A percentile compares a stretch with the other conserved stretches of the same genome.
phyloP scores from a whole-genome alignment of 2,888 invertebrate species.

The Agrotis segetum region DNA sequence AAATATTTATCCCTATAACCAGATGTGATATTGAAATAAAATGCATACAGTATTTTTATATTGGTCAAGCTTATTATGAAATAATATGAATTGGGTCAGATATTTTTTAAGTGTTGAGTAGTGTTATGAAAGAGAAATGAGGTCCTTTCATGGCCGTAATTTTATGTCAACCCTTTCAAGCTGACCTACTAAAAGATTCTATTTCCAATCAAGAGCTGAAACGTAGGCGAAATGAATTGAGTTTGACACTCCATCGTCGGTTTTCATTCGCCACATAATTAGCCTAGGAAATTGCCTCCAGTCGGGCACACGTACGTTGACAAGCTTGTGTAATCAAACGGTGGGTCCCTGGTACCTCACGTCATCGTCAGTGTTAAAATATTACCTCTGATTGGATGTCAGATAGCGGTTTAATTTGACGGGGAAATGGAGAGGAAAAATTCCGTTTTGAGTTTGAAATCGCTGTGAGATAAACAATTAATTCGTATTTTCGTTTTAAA shows the following conservation, averaged over 20 bases:
- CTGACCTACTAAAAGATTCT: conserved; percentile 51
- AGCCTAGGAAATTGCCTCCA: conserved; percentile 84
- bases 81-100: too few relatives aligned
- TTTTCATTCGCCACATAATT: conserved; percentile 86
- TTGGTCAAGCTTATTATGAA: too few relatives aligned
- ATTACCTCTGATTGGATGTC: conserved; percentile 50
- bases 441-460: neutral
- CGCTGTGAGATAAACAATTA: neutral
- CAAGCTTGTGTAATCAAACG: conserved; percentile 61
- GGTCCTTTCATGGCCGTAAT: conserved; percentile 28
- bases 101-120: too few relatives aligned
- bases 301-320: conserved; percentile 69
- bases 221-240: conserved; percentile 73
- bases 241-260: conserved; percentile 77
- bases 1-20: too few relatives aligned
- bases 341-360: conserved; percentile 23
- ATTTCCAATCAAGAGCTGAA: conserved; percentile 48
- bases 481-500: neutral
- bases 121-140: conserved; percentile 22
- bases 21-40: too few relatives aligned
- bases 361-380: conserved; percentile 42
- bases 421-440: conserved; percentile 17
- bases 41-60: too few relatives aligned
- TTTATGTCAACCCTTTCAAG: conserved; percentile 42
- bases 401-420: conserved; percentile 23